phyloP scores from a whole-genome alignment of 2,888 invertebrate species.

The Plagodis pulveraria region DNA sequence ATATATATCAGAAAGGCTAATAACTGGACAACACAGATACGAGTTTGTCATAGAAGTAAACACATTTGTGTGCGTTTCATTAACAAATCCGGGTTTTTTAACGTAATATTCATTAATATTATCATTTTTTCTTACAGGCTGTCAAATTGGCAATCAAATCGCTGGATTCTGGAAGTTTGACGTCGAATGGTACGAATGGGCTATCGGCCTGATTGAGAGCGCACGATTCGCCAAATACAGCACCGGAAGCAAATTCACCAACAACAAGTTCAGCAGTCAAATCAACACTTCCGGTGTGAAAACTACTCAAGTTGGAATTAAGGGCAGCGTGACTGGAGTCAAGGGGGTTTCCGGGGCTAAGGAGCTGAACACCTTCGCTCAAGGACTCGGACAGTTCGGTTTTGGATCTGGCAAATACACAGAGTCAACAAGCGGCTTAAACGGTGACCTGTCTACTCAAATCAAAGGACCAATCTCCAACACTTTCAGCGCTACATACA shows the following conservation, averaged over 20 bases:
- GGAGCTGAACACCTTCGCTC: conserved; percentile 18
- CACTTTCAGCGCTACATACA: conserved; percentile 64
- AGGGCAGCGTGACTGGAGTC: conserved; percentile 38
- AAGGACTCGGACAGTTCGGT: conserved; percentile 30
- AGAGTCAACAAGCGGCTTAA: conserved; percentile 38
- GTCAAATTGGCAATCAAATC: conserved; percentile 81
- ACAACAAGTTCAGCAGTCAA: conserved; percentile 50
- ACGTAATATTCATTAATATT: no score
- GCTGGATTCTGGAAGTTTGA: conserved; percentile 87
- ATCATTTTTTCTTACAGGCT: conserved; percentile 59
- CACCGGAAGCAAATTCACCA: conserved; percentile 51
- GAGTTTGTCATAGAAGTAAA: no score
- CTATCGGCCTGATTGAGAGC: conserved; percentile 73
- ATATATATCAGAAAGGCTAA: conserved; percentile 4
- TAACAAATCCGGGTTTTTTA: no score
- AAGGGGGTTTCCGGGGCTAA: conserved; percentile 21
- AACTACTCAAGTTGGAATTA: conserved; percentile 41
- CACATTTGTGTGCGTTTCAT: no score
- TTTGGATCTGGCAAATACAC: conserved; percentile 50
- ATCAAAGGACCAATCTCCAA: conserved; percentile 67
- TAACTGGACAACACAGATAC: no score
- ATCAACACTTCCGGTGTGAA: conserved; percentile 37
- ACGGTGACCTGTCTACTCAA: conserved; percentile 45
- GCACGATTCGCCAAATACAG: conserved; percentile 64
- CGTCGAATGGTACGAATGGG: conserved; percentile 84